Base-by-base conservation (phyloP, 2,888 invertebrate genomes). In the Keiferia lycopersicella region DNA sequence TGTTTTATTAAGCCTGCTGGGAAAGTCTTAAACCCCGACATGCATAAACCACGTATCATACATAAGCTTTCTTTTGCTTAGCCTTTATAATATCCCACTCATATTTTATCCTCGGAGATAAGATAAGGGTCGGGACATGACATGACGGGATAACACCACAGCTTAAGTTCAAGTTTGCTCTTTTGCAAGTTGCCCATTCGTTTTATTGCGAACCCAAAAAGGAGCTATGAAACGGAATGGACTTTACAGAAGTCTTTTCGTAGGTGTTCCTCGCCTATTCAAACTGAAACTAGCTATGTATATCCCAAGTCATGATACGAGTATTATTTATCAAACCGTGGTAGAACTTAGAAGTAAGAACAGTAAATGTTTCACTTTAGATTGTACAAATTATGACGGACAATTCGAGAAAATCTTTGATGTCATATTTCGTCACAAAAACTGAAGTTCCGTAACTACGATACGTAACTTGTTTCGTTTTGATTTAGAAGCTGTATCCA, bases 91-190 rank as follows among this genome's bases (percentile, higher is more conserved):
- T 16, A 45, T 45, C 16, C 7, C 16, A n/a, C n/a, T 45, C 45
- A 45, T 45, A 16, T 45, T 45, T 45, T 45, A 45, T 45, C 45
- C 41, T n/a, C 14, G 14, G n/a, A n/a, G 12, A 45, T 45, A 45
- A 45, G 12, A 45, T 45, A 45, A 45, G 45, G 45, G 45, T 45
- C 16, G 45, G 45, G 45, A 16, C 45, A 16, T n/a, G 45, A 45
- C 45, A 45, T 7, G n/a, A 45, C 45, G 11, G 45, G 45, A 45
- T 45, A 45, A 45, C 45, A 45, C 45, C 45, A 45, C 45, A 45
- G 45, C 45, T 45, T 45, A 16, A n/a, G 45, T 45, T n/a, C 45
- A 45, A 45, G 45, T 45, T 45, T 45, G n/a, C 45, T 16, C 45
- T 45, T 45, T 16, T 16, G 45, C 45, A 16, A 45, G n/a, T 45